Conservation (phyloP, 2,797 vertebrate species). For the Threskiornis aethiopicus region DNA sequence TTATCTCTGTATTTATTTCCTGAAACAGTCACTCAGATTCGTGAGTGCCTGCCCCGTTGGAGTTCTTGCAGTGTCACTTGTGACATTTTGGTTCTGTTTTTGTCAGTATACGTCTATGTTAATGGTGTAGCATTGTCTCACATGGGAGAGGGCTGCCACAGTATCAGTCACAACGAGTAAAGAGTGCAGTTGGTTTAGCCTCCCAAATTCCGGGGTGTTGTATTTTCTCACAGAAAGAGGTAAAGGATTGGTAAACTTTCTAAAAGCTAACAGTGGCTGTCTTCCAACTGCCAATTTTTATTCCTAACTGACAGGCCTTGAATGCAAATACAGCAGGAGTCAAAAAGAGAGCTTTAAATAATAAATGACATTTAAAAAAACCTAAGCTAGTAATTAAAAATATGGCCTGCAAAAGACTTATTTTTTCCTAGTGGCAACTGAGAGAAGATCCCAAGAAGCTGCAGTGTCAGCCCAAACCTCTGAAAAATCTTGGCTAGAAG, state of each 20-base stretch:
- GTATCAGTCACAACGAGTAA: not conserved
- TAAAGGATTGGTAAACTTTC: not conserved
- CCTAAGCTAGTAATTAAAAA: not conserved
- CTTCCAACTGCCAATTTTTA: not conserved
- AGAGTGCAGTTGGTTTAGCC: not conserved
- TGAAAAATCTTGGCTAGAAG: not conserved
- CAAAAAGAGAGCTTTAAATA: not conserved
- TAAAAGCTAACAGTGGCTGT: not conserved
- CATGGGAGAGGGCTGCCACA: not conserved
- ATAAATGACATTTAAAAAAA: not conserved
- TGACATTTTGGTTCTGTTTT: not conserved
- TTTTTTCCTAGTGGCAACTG: not conserved
- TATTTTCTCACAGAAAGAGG: not conserved
- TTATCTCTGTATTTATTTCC: not conserved
- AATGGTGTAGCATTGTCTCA: not conserved
- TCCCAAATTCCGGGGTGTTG: not conserved
- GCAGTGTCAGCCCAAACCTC: not conserved
- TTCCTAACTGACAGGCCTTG: not conserved
- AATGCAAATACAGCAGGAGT: not conserved
- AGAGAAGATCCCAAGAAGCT: not conserved
- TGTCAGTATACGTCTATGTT: not conserved
- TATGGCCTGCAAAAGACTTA: not conserved
- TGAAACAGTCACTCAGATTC: not conserved
- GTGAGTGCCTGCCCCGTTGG: rapidly evolving
- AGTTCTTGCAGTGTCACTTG: not conserved